Conservation (phyloP, 2,113 vertebrate species). For the Callocephalon fimbriatum region DNA sequence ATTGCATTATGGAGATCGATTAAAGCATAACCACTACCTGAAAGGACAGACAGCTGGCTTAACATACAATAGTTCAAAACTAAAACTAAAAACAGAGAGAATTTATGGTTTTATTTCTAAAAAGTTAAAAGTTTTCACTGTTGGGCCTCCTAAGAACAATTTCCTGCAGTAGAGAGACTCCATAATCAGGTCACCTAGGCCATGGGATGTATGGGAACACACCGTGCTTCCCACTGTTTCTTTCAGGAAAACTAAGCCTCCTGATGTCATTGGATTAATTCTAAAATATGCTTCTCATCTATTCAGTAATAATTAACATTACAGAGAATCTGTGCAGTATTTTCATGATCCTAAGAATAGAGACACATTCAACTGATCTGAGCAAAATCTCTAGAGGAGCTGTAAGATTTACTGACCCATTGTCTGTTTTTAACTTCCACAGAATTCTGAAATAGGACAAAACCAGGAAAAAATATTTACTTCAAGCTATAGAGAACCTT, state of each 20-base stretch:
- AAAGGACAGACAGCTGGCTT: not conserved
- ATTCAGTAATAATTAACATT: not conserved
- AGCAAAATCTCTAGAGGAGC: not conserved
- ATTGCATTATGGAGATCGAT: not conserved
- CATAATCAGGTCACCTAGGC: not conserved
- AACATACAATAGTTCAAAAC: not conserved
- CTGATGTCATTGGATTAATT: not conserved
- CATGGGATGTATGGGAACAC: accelerated
- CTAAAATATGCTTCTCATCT: not conserved
- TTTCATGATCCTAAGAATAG: not conserved
- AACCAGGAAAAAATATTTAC: not conserved
- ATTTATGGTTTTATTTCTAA: not conserved
- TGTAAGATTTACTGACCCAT: not conserved
- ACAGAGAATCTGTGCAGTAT: not conserved
- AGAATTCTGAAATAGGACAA: not conserved
- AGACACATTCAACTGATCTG: accelerated
- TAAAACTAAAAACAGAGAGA: not conserved
- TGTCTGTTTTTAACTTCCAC: not conserved
- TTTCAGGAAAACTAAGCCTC: not conserved
- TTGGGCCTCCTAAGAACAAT: not conserved
- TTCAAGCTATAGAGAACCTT: not conserved
- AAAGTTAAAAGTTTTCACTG: not conserved
- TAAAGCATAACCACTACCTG: not conserved
- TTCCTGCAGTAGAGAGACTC: not conserved
- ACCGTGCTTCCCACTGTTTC: accelerated